Conservation (phyloP, 2,888 invertebrate species). For the Cataglyphis albicans region DNA sequence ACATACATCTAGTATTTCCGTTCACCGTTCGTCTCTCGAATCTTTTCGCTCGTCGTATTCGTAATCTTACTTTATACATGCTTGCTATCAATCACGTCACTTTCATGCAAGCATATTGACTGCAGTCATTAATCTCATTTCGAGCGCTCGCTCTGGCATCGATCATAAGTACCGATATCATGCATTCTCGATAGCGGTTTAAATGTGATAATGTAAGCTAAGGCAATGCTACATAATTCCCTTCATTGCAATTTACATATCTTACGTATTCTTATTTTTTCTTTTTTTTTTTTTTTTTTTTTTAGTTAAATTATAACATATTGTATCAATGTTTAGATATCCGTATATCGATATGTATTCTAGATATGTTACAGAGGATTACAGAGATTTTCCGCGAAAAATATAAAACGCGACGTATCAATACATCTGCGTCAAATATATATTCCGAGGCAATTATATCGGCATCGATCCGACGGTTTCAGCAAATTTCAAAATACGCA, state of each 20-base stretch:
- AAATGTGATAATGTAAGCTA: constrained; percentile 14
- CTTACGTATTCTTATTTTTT: background rate
- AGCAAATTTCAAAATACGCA: constrained; percentile 45
- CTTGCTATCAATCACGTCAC: constrained; percentile 50
- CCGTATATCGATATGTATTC: background rate
- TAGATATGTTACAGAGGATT: background rate
- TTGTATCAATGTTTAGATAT: background rate
- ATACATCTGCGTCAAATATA: constrained; percentile 36
- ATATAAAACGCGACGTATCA: constrained; percentile 42
- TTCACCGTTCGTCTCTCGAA: background rate
- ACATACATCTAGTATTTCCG: background rate
- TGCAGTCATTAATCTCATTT: constrained; percentile 52
- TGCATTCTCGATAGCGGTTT: constrained; percentile 36
- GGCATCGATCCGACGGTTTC: constrained; percentile 38
- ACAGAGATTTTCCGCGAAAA: constrained; percentile 8
- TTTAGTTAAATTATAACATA: constrained; percentile 6
- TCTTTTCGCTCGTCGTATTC: background rate
- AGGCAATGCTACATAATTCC: background rate
- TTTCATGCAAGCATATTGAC: constrained; percentile 48
- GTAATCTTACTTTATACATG: constrained; percentile 40
- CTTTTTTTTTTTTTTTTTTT: background rate
- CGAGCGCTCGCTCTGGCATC: constrained; percentile 28
- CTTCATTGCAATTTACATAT: background rate
- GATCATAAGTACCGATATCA: constrained; percentile 50
- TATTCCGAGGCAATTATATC: constrained; percentile 38